Conservation (phyloP, 2,888 invertebrate genomes). For the Mythimna vitellina region DNA sequence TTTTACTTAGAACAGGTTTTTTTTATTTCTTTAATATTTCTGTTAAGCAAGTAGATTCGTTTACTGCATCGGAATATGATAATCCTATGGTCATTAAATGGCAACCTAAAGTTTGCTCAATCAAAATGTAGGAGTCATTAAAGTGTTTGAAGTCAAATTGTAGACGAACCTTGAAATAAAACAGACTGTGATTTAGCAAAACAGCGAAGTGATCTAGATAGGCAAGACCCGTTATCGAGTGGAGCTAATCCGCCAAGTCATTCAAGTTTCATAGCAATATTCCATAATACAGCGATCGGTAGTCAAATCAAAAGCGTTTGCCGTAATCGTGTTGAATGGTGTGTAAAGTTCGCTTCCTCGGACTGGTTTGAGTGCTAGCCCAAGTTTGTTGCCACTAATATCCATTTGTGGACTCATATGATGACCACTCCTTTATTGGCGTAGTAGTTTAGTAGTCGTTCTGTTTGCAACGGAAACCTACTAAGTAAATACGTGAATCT, state of each 20-base stretch:
- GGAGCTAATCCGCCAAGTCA: slow-evolving; percentile 12
- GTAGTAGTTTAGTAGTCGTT: slow-evolving; percentile 50
- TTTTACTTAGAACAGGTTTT: slow-evolving; percentile 69
- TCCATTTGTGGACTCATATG: slow-evolving; percentile 59
- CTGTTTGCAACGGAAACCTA: slow-evolving; percentile 58
- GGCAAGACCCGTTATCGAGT: slow-evolving; percentile 25
- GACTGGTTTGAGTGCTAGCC: slow-evolving; percentile 59
- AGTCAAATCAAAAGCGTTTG: slow-evolving; percentile 39
- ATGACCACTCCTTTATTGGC: slow-evolving; percentile 58
- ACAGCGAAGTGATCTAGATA: slow-evolving; percentile 44
- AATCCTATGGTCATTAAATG: slow-evolving; percentile 23
- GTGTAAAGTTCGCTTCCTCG: slow-evolving; percentile 41
- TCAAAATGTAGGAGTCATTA: slow-evolving; percentile 39
- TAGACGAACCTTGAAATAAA: slow-evolving; percentile 28
- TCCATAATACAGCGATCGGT: slow-evolving; percentile 22
- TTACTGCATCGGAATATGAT: slow-evolving; percentile 25
- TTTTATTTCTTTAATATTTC: slow-evolving; percentile 30
- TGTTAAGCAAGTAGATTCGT: slow-evolving; percentile 15
- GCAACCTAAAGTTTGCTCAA: slow-evolving; percentile 30
- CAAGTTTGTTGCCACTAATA: slow-evolving; percentile 59
- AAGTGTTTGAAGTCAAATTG: slow-evolving; percentile 26
- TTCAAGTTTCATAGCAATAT: slow-evolving; percentile 17
- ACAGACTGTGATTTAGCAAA: slow-evolving; percentile 33
- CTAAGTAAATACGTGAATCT: slow-evolving; percentile 60
- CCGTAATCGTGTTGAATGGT: slow-evolving; percentile 51